Percentiles rank a stretch among this genome's conserved stretches.
Conservation (phyloP, 2,888 invertebrate genomes). For the Melanostoma scalare region DNA sequence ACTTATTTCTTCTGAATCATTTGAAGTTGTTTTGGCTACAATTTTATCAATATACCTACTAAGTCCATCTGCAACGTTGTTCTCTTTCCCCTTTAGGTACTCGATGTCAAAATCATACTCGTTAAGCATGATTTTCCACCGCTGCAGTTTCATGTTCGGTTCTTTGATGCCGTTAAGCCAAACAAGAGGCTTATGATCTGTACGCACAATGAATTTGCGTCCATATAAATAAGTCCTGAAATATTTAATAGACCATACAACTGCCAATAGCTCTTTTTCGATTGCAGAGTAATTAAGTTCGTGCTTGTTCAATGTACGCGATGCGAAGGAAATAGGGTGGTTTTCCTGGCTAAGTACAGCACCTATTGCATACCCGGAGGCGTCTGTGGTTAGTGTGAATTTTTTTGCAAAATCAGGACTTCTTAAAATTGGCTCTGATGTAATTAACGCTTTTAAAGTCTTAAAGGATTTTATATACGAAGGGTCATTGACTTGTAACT, state of each 20-base stretch:
- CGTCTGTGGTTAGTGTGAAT: not conserved
- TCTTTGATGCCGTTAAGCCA: slow-evolving; percentile 78
- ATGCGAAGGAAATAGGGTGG: slow-evolving; percentile 1
- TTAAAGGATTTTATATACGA: not conserved
- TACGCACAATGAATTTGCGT: slow-evolving; percentile 78
- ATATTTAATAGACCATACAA: slow-evolving; percentile 69
- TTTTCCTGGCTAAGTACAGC: not conserved
- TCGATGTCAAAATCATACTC: slow-evolving; percentile 74
- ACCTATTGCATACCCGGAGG: slow-evolving; percentile 9
- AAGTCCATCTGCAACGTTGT: slow-evolving; percentile 28
- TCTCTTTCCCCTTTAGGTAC: slow-evolving; percentile 51
- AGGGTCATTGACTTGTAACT: too few relatives aligned
- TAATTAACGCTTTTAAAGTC: slow-evolving; percentile 21
- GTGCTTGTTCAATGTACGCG: not conserved
- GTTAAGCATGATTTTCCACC: too few relatives aligned
- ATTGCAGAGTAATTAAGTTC: not conserved
- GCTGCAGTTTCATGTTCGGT: slow-evolving; percentile 73
- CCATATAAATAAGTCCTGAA: slow-evolving; percentile 56
- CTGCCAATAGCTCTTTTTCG: slow-evolving; percentile 73
- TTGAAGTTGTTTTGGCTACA: too few relatives aligned
- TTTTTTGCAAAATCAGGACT: slow-evolving; percentile 6
- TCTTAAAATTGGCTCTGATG: not conserved
- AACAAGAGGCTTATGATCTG: slow-evolving; percentile 78
- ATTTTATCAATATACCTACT: slow-evolving; percentile 73
- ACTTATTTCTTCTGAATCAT: not conserved